Evolutionary conservation across 1,140 invertebrate species (phyloP), one percentile per base, ranked within the genome.

Genomic region (Wiebesia pumilae): DNA sequence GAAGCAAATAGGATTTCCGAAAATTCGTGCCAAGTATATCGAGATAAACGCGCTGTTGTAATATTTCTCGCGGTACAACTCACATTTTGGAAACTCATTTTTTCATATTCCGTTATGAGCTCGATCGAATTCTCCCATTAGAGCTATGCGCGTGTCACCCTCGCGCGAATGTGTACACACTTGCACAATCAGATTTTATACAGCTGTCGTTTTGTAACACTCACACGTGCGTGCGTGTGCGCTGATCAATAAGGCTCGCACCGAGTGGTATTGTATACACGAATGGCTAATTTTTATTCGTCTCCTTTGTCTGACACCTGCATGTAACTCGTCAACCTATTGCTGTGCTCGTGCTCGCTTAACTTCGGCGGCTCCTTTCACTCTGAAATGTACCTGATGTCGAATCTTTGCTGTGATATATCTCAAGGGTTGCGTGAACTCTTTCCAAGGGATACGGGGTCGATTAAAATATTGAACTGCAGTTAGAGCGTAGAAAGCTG

Each of bases 121-220:
- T 43, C 24, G 38, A 75, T 75, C 71, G 71, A 75, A 75, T 75
- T 75, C 40, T 43, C 71, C 4, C 27, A 75, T 75, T 75, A 43
- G 43, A 75, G 1, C 71, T 69, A 40, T 71, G 30, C 69, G 24
- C 40, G 7, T 38, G 9, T 38, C 24, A 38, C 33, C 69, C 33
- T 38, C 7, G 3, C 3, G 35, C 35, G 71, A 43, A 24, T 62
- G 38, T 21, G 1, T n/a, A 19, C 38, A 40, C 71, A 75, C 27
- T 21, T 24, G 1, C 33, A 38, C 0, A 71, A 71, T 21, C 33
- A 6, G 33, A 71, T 71, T 14, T 71, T 21, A 38, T 14, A n/a
- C 40, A 40, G 71, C 38, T 14, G 24, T 1, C 0, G 19, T 75
- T 24, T 73, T 40, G 24, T 73, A 27, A 12, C 35, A 10, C 12